phyloP scores from a whole-genome alignment of 2,113 vertebrate species.

The Istiophorus platypterus region DNA sequence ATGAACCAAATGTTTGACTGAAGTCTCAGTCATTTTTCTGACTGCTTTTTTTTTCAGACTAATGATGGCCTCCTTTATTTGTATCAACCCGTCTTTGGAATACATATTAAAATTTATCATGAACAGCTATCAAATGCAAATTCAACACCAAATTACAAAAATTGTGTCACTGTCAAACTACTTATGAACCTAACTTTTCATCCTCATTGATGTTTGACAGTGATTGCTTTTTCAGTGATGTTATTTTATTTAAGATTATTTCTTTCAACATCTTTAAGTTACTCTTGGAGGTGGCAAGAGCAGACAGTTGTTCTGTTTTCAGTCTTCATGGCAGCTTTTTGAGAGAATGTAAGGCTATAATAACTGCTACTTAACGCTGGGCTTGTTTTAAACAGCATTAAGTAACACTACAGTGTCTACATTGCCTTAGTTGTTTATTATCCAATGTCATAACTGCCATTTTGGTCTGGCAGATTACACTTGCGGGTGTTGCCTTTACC shows the following conservation, averaged over 20 bases:
- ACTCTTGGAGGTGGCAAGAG: not conserved
- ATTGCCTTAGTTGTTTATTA: constrained; percentile 39
- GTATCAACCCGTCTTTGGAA: too few relatives aligned
- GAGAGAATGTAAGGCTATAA: not conserved
- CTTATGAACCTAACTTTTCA: too few relatives aligned
- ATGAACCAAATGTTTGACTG: too few relatives aligned
- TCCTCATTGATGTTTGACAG: not conserved
- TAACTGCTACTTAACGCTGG: not conserved
- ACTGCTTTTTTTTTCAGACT: too few relatives aligned
- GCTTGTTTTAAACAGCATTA: not conserved
- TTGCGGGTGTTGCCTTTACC: constrained; percentile 40
- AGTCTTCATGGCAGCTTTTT: not conserved
- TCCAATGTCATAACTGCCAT: constrained; percentile 51
- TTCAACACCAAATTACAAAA: too few relatives aligned
- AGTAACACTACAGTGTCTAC: constrained; percentile 11
- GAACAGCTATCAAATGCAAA: too few relatives aligned
- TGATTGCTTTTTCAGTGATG: not conserved
- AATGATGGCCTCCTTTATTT: too few relatives aligned
- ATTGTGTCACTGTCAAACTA: too few relatives aligned
- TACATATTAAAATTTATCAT: too few relatives aligned
- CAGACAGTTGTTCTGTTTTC: not conserved
- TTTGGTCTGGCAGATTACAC: constrained; percentile 40
- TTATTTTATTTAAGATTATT: not conserved
- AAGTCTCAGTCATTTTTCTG: too few relatives aligned
- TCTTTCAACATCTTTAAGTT: not conserved